Conservation (phyloP, 2,797 vertebrate species). For the Enteromius trimaculatus region DNA sequence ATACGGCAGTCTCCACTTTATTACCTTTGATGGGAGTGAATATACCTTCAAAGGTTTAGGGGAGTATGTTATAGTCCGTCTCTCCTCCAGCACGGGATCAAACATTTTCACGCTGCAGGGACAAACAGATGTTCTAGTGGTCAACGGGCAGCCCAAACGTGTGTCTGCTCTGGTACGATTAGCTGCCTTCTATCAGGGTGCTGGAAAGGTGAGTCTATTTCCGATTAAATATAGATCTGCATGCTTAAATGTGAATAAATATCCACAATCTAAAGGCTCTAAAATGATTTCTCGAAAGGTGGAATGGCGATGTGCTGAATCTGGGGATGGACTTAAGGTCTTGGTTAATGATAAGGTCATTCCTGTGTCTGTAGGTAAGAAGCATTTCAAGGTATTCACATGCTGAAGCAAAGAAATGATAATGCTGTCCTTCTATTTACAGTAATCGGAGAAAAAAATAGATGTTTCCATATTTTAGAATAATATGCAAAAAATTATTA, state of each 20-base stretch:
- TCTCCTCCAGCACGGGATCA: constrained; percentile 78
- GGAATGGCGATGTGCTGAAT: constrained; percentile 76
- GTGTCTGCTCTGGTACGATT: constrained; percentile 77
- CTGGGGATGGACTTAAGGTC: constrained; percentile 71
- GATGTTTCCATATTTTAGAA: not conserved
- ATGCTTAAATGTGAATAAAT: not conserved
- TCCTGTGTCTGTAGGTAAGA: constrained; percentile 74
- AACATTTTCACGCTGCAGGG: constrained; percentile 87
- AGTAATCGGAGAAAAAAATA: not conserved
- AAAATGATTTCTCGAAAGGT: constrained; percentile 68
- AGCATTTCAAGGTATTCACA: not conserved
- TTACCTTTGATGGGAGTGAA: constrained; percentile 80
- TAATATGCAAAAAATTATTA: no score
- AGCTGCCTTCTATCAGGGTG: constrained; percentile 83
- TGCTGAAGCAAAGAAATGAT: not conserved
- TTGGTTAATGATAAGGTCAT: constrained; percentile 76
- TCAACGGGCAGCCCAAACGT: constrained; percentile 61
- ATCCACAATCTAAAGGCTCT: constrained; percentile 8
- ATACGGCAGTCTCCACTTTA: constrained; percentile 82
- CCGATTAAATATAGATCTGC: not conserved
- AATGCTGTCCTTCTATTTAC: not conserved
- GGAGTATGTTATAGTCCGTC: constrained; percentile 81
- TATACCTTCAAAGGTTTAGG: constrained; percentile 83
- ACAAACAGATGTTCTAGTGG: constrained; percentile 70
- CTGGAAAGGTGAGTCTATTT: constrained; percentile 77